Evolutionary conservation across 92 coral and sea anemone genomes (phyloP), one percentile per base, ranked within the genome.

Genomic region (Zoanthus solanderi): DNA sequence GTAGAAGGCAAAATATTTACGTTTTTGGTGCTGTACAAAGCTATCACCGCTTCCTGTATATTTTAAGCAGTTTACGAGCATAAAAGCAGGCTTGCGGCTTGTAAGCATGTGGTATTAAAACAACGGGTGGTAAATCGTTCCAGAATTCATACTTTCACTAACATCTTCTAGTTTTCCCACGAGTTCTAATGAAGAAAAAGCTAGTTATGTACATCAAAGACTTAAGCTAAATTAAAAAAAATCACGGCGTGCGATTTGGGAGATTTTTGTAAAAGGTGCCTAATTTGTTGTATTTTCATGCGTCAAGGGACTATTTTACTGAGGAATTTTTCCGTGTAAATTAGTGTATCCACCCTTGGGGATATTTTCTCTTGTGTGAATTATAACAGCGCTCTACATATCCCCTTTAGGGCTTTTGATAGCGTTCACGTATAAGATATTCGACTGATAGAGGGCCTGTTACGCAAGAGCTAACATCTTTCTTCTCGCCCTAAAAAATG

Each of bases 1-100:
- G 89, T 65, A 76, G 71, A 69, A 75, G 84, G 92, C 89, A 91
- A 84, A 91, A 91, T 91, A 88, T 91, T 91, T 91, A 88, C 89
- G 89, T 73, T 84, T 88, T 84, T 53, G 67, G 31, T 44, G 87
- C 84, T 87, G 84, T 79, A 88, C 89, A 76, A 67, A 88, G 91
- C 42, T 16, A 16, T 23, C 45, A 66, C 85, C 85, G 85, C 85
- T 81, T 81, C 85, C 85, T 81, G 85, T 66, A 75, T 57, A 81
- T 81, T 81, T 81, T 60, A 81, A 81, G 85, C 75, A 81, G 85
- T 81, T 81, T 81, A 68, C 85, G 42, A 52, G 85, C 60, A 81
- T 81, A 67, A 81, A 81, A 81, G 85, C 61, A 63, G 11, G 85
- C 85, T 81, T 81, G 85, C 85, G 85, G 85, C 85, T 81, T 63